Conservation (phyloP, 2,113 vertebrate genomes). For the Macquaria australasica region DNA sequence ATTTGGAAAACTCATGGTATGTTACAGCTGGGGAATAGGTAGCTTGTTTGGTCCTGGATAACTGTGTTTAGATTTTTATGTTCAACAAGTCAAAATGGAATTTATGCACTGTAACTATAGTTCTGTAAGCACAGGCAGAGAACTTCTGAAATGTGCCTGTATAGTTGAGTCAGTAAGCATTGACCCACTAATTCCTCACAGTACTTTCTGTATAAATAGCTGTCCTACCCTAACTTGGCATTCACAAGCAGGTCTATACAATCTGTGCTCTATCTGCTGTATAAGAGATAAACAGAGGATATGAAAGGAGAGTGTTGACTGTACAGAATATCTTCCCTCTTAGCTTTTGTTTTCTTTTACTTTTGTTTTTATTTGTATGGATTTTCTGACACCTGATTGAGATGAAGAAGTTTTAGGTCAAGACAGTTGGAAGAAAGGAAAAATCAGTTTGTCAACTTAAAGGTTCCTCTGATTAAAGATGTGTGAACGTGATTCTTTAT, state of each 20-base stretch:
- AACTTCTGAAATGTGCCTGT: not conserved
- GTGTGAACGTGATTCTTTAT: not conserved
- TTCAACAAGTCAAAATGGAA: not conserved
- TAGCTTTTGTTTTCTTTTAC: conserved; percentile 5
- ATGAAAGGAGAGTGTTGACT: conserved; percentile 2
- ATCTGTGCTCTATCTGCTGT: not conserved
- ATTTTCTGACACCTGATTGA: not conserved
- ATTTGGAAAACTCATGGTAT: not conserved
- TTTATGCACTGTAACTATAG: not conserved
- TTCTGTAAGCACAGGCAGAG: not conserved
- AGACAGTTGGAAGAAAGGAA: not conserved
- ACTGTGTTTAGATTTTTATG: not conserved
- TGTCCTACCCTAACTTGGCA: not conserved
- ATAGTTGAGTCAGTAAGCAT: not conserved
- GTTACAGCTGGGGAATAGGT: not conserved
- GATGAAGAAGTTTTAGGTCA: not conserved
- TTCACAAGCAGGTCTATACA: not conserved
- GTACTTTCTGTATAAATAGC: not conserved
- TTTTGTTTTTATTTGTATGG: not conserved
- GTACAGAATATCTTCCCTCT: not conserved
- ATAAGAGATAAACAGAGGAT: conserved; percentile 30
- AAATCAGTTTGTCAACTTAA: not conserved
- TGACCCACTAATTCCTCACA: not conserved
- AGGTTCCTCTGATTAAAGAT: not conserved
- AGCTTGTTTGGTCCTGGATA: not conserved